Base-by-base conservation (phyloP, 2,797 vertebrate species). In the Lepus townsendii region DNA sequence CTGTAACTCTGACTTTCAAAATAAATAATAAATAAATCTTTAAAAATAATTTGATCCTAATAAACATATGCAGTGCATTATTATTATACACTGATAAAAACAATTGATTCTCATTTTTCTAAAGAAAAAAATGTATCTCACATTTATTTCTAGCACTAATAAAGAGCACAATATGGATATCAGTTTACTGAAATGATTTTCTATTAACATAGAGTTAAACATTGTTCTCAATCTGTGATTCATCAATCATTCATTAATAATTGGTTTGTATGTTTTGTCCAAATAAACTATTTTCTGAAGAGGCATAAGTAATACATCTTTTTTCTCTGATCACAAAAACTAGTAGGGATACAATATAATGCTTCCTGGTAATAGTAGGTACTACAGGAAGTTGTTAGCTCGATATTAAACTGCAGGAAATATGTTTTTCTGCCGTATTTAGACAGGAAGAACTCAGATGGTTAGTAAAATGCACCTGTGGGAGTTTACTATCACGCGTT, bases 401-500 rank as follows among this genome's bases (percentile, higher is more conserved):
- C 24, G 83, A 57, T 62, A 52, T 65, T 42, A 82, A 73, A 85
- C 76, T 62, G 19, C 6, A 50, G 20, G 54, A 60, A 63, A 17
- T 13, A 62, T 57, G 47, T 57, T 90, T 9, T 20, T 54, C 27
- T 60, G 42, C 73, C 95, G 57, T 90, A n/a, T 47, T 91, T 54
- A 91, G 60, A 77, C 2, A n/a, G 13, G 66, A 90, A 83, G 69
- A 71, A 27, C 13, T 93, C 52, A 88, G 24, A 91, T 1, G 1
- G 11, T 66, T 78, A 88, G 16, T 27, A 96, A 24, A 93, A 95
- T 11, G 19, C 75, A 17, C 19, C 71, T 72, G 13, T 75, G 60
- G 42, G 72, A 86, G 52, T 82, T 87, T 83, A 83, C 35, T 84
- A 19, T 62, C 83, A 20, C 84, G 47, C 26, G 75, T 35, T 84